Evolutionary conservation across 2,797 vertebrate species (phyloP).

Genomic region (Sternarchorhynchus goeldii): DNA sequence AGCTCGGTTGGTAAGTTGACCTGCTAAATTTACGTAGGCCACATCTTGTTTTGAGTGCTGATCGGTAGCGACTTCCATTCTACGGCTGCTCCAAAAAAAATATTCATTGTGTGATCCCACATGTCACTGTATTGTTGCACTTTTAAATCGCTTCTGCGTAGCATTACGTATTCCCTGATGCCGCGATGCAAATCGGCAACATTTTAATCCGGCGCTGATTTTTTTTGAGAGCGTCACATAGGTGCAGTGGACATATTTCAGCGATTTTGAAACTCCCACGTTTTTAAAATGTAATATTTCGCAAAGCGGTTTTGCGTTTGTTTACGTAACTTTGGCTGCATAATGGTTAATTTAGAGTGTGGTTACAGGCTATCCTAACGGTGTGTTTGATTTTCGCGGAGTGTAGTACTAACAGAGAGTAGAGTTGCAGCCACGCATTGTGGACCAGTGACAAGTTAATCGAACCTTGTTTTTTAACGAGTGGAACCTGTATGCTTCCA

Average conservation of each 20-base stretch:
- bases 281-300: neutral
- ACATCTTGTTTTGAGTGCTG: neutral
- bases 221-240: neutral
- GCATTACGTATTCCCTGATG: neutral
- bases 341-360: neutral
- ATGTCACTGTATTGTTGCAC: neutral
- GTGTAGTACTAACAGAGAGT: too few species aligned
- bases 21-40: neutral
- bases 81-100: neutral
- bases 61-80: conserved; percentile 23
- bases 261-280: neutral
- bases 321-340: neutral
- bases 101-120: neutral
- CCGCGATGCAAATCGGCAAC: neutral
- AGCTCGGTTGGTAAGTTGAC: conserved; percentile 76
- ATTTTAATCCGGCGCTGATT: neutral
- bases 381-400: too few species aligned
- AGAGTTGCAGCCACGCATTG: too few species aligned
- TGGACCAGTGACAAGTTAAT: too few species aligned
- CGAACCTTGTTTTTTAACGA: too few species aligned
- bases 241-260: neutral
- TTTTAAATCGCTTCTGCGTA: neutral
- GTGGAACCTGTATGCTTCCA: too few species aligned
- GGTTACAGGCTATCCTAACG: too few species aligned
- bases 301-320: neutral